Evolutionary conservation across 1,140 invertebrate genomes (phyloP).

Genomic region (Belonocnema kinseyi): DNA sequence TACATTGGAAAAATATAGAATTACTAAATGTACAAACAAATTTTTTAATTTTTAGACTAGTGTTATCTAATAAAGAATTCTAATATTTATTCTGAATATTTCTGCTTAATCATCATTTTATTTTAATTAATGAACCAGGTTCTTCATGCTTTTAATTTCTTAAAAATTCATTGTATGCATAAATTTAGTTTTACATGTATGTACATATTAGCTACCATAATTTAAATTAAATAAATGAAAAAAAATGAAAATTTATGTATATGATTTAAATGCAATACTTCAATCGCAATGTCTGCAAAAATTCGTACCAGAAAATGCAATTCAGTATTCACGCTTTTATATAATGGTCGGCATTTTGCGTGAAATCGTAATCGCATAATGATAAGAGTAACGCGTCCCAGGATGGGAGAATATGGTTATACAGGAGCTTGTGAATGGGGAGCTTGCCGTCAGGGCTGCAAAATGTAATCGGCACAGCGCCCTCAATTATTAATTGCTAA

Average conservation of each 20-base stretch:
- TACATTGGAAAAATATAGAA: no score
- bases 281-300: constrained; percentile 1
- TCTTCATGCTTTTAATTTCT: no score
- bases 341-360: constrained; percentile 24
- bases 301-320: background rate
- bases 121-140: no score
- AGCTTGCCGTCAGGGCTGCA: constrained; percentile 60
- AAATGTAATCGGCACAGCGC: constrained; percentile 73
- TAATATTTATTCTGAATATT: no score
- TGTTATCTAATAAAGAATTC: no score
- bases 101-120: no score
- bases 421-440: constrained; percentile 50
- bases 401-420: constrained; percentile 55
- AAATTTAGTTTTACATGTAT: no score
- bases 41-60: no score
- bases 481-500: constrained; percentile 74
- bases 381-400: constrained; percentile 60
- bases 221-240: background rate
- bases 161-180: no score
- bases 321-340: background rate
- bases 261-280: background rate
- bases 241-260: background rate
- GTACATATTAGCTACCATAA: no score
- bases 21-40: no score
- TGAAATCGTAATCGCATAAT: constrained; percentile 36